Percentiles rank a stretch among this genome's conserved stretches.
Evolutionary conservation across 2,797 vertebrate genomes (phyloP).

Genomic region (Pempheris klunzingeri): DNA sequence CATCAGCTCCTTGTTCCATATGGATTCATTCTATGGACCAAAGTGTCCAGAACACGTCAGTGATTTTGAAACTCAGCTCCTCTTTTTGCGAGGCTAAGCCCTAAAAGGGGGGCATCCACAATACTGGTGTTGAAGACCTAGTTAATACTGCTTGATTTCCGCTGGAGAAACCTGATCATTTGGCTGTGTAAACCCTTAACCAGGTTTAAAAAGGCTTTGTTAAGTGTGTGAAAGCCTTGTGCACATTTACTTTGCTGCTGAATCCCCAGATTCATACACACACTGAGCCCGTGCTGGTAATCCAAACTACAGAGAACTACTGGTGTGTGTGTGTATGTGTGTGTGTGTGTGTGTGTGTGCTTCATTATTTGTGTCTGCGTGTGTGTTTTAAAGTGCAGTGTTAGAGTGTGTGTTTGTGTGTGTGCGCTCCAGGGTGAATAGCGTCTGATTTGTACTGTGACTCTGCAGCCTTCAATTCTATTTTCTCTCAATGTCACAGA

Average conservation of each 20-base stretch:
- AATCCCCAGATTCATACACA: constrained; percentile 29
- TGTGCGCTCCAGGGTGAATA: constrained; percentile 42
- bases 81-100: background rate
- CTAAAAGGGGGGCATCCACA: background rate
- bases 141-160: constrained; percentile 2
- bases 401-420: constrained; percentile 18
- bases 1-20: background rate
- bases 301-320: constrained; percentile 34
- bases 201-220: constrained; percentile 43
- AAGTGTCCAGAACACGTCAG: background rate
- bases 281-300: constrained; percentile 7
- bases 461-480: constrained; percentile 56
- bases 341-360: constrained; percentile 18
- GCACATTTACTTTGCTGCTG: constrained; percentile 29
- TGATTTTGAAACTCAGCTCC: background rate
- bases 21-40: background rate
- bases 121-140: background rate
- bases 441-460: constrained; percentile 54
- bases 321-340: constrained; percentile 15
- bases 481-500: constrained; percentile 56
- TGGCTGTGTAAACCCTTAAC: constrained; percentile 41
- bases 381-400: constrained; percentile 5
- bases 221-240: constrained; percentile 27
- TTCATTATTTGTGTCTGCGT: background rate
- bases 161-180: constrained; percentile 37